Base-by-base conservation (phyloP, 2,797 vertebrate species). In the Toxotes lorentzi region DNA sequence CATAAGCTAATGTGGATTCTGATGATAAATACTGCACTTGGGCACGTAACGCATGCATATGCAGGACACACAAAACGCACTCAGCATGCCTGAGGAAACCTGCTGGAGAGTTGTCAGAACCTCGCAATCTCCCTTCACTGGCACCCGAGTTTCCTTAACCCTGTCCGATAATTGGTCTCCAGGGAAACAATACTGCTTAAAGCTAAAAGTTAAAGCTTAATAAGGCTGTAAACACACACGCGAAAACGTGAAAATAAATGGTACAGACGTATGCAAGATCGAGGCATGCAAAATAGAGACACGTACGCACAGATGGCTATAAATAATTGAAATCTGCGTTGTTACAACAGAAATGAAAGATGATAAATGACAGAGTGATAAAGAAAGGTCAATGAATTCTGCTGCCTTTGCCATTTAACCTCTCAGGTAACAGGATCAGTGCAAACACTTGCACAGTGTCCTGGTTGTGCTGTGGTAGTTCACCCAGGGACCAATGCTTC, bases 101-200 rank as follows among this genome's bases (percentile, higher is more conserved):
- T 82, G 75, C 82, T 84, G 83, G 82, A 90, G 89, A 81, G 76
- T 89, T 92, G 91, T 92, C 88, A 90, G 79, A 89, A 82, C 70
- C 73, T 59, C 70, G 77, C 85, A 88, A 68, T 88, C 86, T 89
- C 78, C 76, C 54, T 78, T 85, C 61, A 62, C 73, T 84, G 78
- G 86, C 83, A 90, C 82, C 68, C 70, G 83, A 79, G 82, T 84
- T 92, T 90, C 88, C 86, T 89, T 89, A 88, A 90, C 88, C 87
- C 87, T 91, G 91, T 89, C 90, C 85, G 79, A 93, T 94, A 94
- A 94, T 94, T 94, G 92, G 93, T 92, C 93, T 93, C 92, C 23
- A 41, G 87, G 82, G 92, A 87, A 57, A 76, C 66, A 65, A 68
- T 83, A 69, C 63, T 82, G 91, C 90, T 93, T 90, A 78, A 88